Percentiles rank a stretch among this genome's conserved stretches.
phyloP scores from a whole-genome alignment of 2,797 vertebrate species.

The Vultur gryphus region DNA sequence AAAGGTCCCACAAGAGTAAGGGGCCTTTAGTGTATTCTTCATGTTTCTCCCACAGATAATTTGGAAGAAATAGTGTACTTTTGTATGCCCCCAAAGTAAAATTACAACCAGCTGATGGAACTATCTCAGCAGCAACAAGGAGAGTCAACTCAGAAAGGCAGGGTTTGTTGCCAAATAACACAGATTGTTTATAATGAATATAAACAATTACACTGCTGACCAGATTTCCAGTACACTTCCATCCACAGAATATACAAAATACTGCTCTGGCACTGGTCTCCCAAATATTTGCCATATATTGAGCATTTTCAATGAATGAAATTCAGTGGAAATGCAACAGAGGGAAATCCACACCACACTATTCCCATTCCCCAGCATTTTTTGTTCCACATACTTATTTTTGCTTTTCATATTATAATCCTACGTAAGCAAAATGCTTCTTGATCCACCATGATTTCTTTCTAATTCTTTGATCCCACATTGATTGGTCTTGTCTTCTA shows the following conservation, averaged over 20 bases:
- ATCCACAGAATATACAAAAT: constrained; percentile 47
- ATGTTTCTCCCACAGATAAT: constrained; percentile 58
- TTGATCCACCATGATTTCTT: background rate
- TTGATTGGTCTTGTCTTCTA: background rate
- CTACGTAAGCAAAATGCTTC: background rate
- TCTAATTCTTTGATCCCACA: background rate
- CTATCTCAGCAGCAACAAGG: constrained; percentile 40
- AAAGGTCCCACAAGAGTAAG: constrained; percentile 23
- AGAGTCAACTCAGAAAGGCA: constrained; percentile 57
- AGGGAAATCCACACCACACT: background rate
- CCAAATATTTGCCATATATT: constrained; percentile 56
- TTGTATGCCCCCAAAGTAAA: constrained; percentile 59
- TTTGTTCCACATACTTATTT: background rate
- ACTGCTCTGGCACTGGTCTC: constrained; percentile 32
- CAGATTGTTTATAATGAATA: constrained; percentile 71
- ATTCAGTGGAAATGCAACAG: background rate
- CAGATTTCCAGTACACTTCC: constrained; percentile 55
- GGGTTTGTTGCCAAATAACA: constrained; percentile 63
- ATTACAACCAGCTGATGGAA: constrained; percentile 68
- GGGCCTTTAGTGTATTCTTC: constrained; percentile 42
- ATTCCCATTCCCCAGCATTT: background rate
- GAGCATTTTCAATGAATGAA: constrained; percentile 28
- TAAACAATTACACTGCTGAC: constrained; percentile 67
- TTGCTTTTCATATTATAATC: background rate
- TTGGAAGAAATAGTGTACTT: constrained; percentile 62